Evolutionary conservation across 2,888 invertebrate genomes (phyloP).

Genomic region (Thereva nobilitata): DNA sequence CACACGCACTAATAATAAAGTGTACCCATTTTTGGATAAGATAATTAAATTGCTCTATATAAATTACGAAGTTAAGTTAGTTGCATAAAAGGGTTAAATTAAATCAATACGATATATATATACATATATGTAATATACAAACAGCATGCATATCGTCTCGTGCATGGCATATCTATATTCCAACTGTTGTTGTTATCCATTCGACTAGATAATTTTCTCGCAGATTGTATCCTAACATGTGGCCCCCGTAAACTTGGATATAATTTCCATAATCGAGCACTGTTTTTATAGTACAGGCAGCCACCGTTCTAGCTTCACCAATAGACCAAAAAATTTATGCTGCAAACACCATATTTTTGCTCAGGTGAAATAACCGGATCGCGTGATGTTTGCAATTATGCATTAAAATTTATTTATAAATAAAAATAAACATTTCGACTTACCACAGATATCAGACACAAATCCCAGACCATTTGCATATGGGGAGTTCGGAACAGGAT

Average conservation of each 20-base stretch:
- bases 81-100: too few relatives aligned
- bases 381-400: conserved; percentile 34
- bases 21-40: too few relatives aligned
- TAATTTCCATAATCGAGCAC: conserved; percentile 29
- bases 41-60: too few relatives aligned
- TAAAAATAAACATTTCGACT: conserved; percentile 32
- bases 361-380: conserved; percentile 11
- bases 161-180: conserved; percentile 12
- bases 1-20: too few relatives aligned
- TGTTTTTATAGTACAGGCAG: conserved; percentile 20
- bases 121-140: too few relatives aligned
- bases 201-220: conserved; percentile 30
- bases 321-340: conserved; percentile 25
- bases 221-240: conserved; percentile 19
- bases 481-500: conserved; percentile 26
- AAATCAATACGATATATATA: too few relatives aligned
- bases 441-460: conserved; percentile 27
- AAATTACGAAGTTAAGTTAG: too few relatives aligned
- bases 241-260: conserved; percentile 22
- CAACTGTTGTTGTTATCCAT: conserved; percentile 6
- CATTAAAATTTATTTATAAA: conserved; percentile 35
- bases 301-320: conserved; percentile 1
- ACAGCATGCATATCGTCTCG: too few relatives aligned
- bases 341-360: conserved; percentile 17
- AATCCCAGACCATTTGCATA: conserved; percentile 29